Conservation (phyloP, 1,140 invertebrate genomes). For the Gonatopus flavifemur region DNA sequence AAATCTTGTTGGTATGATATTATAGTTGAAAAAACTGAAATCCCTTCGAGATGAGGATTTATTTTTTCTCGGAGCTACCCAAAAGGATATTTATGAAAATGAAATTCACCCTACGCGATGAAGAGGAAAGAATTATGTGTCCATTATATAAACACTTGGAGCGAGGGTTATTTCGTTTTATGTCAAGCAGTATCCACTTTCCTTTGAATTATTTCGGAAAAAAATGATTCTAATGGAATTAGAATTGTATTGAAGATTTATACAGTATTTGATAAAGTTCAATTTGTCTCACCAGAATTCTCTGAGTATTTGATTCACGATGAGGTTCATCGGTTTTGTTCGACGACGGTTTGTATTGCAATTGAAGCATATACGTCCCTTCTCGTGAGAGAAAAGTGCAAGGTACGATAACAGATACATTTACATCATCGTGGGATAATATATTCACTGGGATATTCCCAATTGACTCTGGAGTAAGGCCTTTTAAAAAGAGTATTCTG, state of each 20-base stretch:
- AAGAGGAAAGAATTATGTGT: no score
- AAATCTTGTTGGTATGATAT: no score
- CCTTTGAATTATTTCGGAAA: not conserved
- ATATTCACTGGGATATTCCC: slow-evolving; percentile 44
- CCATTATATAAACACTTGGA: no score
- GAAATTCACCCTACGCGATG: not conserved
- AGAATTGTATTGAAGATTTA: not conserved
- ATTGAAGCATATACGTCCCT: slow-evolving; percentile 58
- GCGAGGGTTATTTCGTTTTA: no score
- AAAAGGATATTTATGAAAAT: not conserved
- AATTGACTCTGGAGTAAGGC: slow-evolving; percentile 47
- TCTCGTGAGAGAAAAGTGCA: slow-evolving; percentile 71
- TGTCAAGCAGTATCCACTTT: not conserved
- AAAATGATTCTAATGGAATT: not conserved
- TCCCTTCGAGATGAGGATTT: not conserved
- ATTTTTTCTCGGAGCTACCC: not conserved
- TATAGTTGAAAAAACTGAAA: not conserved
- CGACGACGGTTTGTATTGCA: slow-evolving; percentile 51
- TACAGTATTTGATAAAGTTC: no score
- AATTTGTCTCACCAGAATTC: slow-evolving; percentile 40
- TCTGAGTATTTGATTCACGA: slow-evolving; percentile 33
- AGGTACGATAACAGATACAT: slow-evolving; percentile 62
- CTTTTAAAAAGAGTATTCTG: slow-evolving; percentile 47
- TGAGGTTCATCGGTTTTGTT: slow-evolving; percentile 43
- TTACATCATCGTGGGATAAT: slow-evolving; percentile 32